A percentile compares a stretch with the other conserved stretches of the same genome.
Evolutionary conservation across 2,797 vertebrate genomes (phyloP).

Genomic region (Trachurus trachurus): DNA sequence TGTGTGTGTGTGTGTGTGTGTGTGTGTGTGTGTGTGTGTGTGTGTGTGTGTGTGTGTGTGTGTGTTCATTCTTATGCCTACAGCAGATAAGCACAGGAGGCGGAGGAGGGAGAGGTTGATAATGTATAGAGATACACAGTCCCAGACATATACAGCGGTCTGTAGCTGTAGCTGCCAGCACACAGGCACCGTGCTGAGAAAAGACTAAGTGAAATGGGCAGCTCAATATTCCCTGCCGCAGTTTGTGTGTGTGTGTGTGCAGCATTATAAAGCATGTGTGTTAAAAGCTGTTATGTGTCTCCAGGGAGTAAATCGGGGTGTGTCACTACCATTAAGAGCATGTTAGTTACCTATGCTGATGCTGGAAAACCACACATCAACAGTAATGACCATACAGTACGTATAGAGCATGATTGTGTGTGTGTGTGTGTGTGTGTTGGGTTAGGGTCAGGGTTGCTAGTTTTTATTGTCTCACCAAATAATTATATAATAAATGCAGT

Average conservation of each 20-base stretch:
- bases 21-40: slow-evolving; percentile 2
- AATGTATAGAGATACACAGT: slow-evolving; percentile 9
- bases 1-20: slow-evolving; percentile 7
- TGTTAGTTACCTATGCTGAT: slow-evolving; percentile 56
- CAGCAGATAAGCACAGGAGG: background rate
- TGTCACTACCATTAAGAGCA: slow-evolving; percentile 48
- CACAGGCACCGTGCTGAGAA: slow-evolving; percentile 7
- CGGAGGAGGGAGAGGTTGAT: slow-evolving; percentile 29
- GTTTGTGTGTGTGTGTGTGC: slow-evolving; percentile 20
- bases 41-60: slow-evolving; percentile 17
- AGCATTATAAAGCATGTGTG: slow-evolving; percentile 12
- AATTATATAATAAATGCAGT: background rate
- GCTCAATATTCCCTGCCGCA: slow-evolving; percentile 30
- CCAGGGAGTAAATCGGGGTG: slow-evolving; percentile 36
- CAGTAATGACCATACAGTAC: slow-evolving; percentile 19
- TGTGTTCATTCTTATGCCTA: background rate
- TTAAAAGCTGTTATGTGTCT: slow-evolving; percentile 55
- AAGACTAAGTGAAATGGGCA: slow-evolving; percentile 32
- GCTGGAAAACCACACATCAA: slow-evolving; percentile 34
- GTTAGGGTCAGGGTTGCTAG: too few relatives aligned
- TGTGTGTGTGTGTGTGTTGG: slow-evolving; percentile 1
- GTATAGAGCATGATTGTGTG: background rate
- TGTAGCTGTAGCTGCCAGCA: slow-evolving; percentile 8
- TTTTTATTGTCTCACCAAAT: slow-evolving; percentile 14
- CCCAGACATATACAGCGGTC: background rate